Base-by-base conservation (phyloP, 2,113 vertebrate species). In the Syngnathus floridae region DNA sequence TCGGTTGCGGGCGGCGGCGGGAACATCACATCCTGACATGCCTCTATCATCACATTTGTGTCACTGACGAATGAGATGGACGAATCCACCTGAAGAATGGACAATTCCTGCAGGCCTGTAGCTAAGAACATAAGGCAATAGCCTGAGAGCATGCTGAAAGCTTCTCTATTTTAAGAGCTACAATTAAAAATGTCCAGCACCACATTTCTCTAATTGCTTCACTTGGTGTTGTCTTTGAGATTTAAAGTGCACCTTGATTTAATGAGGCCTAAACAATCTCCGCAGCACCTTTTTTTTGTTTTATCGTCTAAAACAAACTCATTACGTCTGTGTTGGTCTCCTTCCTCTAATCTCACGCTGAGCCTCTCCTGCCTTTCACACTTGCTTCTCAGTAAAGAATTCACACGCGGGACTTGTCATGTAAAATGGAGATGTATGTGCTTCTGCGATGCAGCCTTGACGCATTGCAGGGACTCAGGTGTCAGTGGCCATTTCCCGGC, bases 391-490 rank as follows among this genome's bases (percentile, higher is more conserved):
- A 71, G 70, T 65, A n/a, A 56, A 80, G 78, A 73, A 70, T 84
- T 73, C 75, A 72, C 73, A 80, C 82, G 66, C 70, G 85, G 76
- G 77, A 84, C 85, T 81, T 85, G 84, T 85, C 85, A 79, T 82
- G 75, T 85, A 78, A 83, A 87, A 90, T 90, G 86, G 84, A 91
- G 90, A 91, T 86, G 74, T 83, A 90, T 85, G 69, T 77, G 81
- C 71, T 65, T 58, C 71, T 65, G 79, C 82, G 77, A 81, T 70
- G 70, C 83, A 87, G 82, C 80, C 75, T 77, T 82, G 84, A 86
- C 86, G 74, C 82, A 82, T 67, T 48, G 77, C 82, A 79, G 82
- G 86, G 87, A 89, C 89, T 89, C 91, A 90, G 89, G 89, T 91
- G 90, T 90, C 87, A 84, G 82, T 51, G 79, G 78, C 80, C 86